These are phyloP conservation scores for Hydrotaea cyrtoneurina DNA, from an alignment of 2,888 invertebrate species.

Conservation along the genomic window DNA sequence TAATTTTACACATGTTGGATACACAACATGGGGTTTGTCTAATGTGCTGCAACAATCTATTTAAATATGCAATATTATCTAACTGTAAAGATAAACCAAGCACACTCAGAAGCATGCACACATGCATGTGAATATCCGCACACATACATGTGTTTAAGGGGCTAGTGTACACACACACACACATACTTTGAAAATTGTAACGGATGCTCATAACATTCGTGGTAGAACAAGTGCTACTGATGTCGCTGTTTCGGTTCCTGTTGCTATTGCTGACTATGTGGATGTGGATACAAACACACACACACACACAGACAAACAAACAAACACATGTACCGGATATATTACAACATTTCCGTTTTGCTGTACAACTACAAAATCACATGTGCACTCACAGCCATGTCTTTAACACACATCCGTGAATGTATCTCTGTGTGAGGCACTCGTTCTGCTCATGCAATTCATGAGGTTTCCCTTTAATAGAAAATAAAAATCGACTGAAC, in stretches of 20 bases:
- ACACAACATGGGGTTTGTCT: constrained; percentile 52
- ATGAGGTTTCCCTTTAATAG: constrained; percentile 50
- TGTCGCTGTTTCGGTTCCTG: background rate
- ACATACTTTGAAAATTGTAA: constrained; percentile 35
- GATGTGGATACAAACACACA: constrained; percentile 1
- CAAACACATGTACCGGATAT: constrained; percentile 55
- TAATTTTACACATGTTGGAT: constrained; percentile 38
- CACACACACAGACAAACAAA: constrained; percentile 3
- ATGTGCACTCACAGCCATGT: constrained; percentile 11
- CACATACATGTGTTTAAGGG: background rate
- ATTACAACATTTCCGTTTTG: constrained; percentile 64
- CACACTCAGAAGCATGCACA: background rate
- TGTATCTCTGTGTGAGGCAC: background rate
- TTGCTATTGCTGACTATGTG: background rate
- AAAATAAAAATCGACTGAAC: constrained; percentile 38
- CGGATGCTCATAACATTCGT: constrained; percentile 42
- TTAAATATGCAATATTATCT: constrained; percentile 61
- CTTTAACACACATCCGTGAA: background rate
- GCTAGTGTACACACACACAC: background rate
- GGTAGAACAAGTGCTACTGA: constrained; percentile 19
- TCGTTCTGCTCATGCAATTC: constrained; percentile 30
- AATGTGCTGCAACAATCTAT: constrained; percentile 55
- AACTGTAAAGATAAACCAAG: constrained; percentile 47
- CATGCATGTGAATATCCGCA: background rate
- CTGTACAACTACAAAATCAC: constrained; percentile 31